These are phyloP conservation scores for Mixornis gularis DNA, from an alignment of 2,113 vertebrate species.

Conservation along the genomic window DNA sequence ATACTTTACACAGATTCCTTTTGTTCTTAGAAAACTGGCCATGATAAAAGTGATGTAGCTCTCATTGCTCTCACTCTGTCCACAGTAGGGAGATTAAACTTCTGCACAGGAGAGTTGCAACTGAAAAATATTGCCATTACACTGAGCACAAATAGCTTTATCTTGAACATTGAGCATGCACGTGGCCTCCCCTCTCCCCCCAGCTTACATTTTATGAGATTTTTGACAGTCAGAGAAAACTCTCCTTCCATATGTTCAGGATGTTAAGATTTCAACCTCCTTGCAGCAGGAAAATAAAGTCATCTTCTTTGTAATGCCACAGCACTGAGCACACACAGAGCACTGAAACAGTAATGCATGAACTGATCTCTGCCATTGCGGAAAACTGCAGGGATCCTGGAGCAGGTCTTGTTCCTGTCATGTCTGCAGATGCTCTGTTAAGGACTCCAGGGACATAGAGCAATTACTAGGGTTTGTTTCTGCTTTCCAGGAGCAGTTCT, in stretches of 20 bases:
- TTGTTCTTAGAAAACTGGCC: conserved; percentile 6
- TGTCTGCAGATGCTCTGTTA: conserved; percentile 63
- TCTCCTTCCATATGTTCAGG: conserved; percentile 43
- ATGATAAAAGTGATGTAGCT: not conserved
- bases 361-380: conserved; percentile 43
- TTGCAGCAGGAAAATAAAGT: conserved; percentile 47
- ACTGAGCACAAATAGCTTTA: conserved; percentile 26
- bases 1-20: not conserved
- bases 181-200: conserved; percentile 23
- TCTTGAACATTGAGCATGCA: conserved; percentile 40
- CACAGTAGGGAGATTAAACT: not conserved
- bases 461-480: conserved; percentile 67
- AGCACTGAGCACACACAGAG: conserved; percentile 22
- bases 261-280: conserved; percentile 52
- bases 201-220: conserved; percentile 40
- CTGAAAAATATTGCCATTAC: conserved; percentile 20
- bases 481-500: conserved; percentile 69
- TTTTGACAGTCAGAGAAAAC: conserved; percentile 39
- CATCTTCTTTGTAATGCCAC: conserved; percentile 51
- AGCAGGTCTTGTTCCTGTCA: conserved; percentile 60
- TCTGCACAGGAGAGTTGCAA: not conserved
- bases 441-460: conserved; percentile 60
- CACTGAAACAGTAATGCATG: conserved; percentile 24
- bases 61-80: not conserved
- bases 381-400: conserved; percentile 37